phyloP scores from a whole-genome alignment of 1,140 invertebrate species.

The Camponotus pennsylvanicus region DNA sequence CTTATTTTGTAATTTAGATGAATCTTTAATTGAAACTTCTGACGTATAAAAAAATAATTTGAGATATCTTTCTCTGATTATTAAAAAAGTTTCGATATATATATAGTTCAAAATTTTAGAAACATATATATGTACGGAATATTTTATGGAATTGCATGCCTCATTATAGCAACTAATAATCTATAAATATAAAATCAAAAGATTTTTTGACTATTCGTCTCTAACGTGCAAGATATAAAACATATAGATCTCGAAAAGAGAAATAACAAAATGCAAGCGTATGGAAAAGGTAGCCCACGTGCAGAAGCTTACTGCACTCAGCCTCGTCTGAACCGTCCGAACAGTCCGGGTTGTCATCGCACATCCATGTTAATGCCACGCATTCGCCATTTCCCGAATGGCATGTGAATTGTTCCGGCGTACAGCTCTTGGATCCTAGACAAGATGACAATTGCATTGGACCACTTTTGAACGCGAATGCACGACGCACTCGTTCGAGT shows the following conservation, averaged over 20 bases:
- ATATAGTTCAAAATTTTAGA: background rate
- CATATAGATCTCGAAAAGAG: constrained; percentile 6
- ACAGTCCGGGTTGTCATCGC: constrained; percentile 95
- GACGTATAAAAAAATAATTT: background rate
- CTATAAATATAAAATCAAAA: background rate
- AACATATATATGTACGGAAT: background rate
- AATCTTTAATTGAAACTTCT: background rate
- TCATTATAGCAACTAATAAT: background rate
- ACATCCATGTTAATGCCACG: constrained; percentile 96
- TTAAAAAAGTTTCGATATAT: background rate
- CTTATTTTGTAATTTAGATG: background rate
- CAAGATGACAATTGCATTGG: constrained; percentile 70
- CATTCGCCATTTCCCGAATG: constrained; percentile 92
- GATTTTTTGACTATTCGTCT: background rate
- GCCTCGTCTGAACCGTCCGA: constrained; percentile 95
- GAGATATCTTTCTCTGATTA: background rate
- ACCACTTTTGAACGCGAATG: constrained; percentile 18
- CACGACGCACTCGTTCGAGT: background rate
- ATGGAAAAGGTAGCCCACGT: constrained; percentile 54
- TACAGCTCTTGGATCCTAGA: constrained; percentile 92
- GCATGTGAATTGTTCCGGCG: constrained; percentile 95
- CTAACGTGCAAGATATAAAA: background rate
- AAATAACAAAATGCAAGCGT: constrained; percentile 27
- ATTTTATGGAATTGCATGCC: background rate
- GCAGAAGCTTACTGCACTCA: constrained; percentile 93